phyloP scores from a whole-genome alignment of 1,140 invertebrate genomes.

The Odontomachus brunneus region DNA sequence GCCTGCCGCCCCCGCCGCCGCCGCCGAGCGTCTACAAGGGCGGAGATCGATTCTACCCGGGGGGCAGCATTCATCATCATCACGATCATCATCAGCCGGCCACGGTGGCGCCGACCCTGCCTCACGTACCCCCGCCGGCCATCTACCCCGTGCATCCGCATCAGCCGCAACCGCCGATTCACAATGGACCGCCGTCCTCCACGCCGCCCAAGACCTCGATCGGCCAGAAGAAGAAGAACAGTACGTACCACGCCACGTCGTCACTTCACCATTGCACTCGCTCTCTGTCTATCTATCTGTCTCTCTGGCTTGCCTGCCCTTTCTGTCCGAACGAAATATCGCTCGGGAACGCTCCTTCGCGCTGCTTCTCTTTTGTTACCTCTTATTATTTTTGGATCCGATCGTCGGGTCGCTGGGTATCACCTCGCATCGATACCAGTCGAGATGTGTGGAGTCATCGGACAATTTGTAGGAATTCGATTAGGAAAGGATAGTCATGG shows the following conservation, averaged over 20 bases:
- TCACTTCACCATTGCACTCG: slow-evolving; percentile 2
- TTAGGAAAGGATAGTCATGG: background rate
- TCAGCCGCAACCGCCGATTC: slow-evolving; percentile 80
- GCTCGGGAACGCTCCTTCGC: background rate
- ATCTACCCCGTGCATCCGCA: slow-evolving; percentile 81
- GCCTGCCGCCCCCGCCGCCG: slow-evolving; percentile 82
- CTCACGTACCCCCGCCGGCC: slow-evolving; percentile 84
- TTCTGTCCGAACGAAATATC: slow-evolving; percentile 31
- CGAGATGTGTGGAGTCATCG: slow-evolving; percentile 11
- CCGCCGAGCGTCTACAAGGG: slow-evolving; percentile 85
- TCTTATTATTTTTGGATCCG: background rate
- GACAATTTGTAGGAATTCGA: background rate
- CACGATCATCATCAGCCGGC: slow-evolving; percentile 82
- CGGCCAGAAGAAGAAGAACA: slow-evolving; percentile 85
- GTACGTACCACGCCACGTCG: slow-evolving; percentile 77
- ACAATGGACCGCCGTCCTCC: slow-evolving; percentile 81
- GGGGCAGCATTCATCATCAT: slow-evolving; percentile 82
- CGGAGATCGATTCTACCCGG: slow-evolving; percentile 82
- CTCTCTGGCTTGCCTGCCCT: slow-evolving; percentile 16
- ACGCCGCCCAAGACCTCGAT: slow-evolving; percentile 83
- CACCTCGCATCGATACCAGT: background rate
- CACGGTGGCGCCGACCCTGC: slow-evolving; percentile 85
- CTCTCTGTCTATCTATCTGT: slow-evolving; percentile 10
- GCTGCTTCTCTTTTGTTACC: slow-evolving; percentile 1
- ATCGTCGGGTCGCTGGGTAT: background rate